These are phyloP conservation scores for Aleadryas rufinucha DNA, from an alignment of 2,113 vertebrate genomes.

Conservation along the genomic window DNA sequence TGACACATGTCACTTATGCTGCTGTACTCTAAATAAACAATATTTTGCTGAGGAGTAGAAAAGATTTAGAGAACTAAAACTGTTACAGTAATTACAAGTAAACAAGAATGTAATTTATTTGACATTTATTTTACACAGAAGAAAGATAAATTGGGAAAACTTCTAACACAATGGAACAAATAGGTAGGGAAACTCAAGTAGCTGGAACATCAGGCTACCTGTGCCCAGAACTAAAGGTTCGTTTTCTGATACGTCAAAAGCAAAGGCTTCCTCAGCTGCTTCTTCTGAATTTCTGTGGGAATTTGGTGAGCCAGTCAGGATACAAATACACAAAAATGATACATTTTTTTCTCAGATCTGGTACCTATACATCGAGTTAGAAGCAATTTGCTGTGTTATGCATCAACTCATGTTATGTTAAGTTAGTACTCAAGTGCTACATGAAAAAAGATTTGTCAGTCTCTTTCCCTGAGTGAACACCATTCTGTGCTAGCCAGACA, in stretches of 20 bases:
- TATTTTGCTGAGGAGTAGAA: background rate
- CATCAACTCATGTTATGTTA: background rate
- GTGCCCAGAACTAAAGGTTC: background rate
- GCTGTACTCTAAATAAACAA: background rate
- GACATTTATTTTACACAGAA: background rate
- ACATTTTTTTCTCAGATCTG: background rate
- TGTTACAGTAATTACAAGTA: background rate
- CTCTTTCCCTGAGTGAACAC: background rate
- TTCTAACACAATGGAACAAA: background rate
- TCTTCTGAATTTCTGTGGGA: background rate
- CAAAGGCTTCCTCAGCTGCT: background rate
- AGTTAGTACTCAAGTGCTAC: background rate
- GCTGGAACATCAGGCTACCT: background rate
- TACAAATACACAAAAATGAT: background rate
- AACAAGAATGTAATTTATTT: background rate
- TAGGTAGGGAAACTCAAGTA: background rate
- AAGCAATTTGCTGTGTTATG: background rate
- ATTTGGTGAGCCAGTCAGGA: background rate
- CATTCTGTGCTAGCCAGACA: background rate
- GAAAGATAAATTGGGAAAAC: background rate
- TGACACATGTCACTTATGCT: background rate
- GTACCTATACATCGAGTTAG: background rate
- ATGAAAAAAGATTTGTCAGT: background rate
- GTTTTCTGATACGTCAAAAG: background rate
- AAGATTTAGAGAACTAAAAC: background rate